phyloP scores from a whole-genome alignment of 2,797 vertebrate genomes.

The Morus bassanus region DNA sequence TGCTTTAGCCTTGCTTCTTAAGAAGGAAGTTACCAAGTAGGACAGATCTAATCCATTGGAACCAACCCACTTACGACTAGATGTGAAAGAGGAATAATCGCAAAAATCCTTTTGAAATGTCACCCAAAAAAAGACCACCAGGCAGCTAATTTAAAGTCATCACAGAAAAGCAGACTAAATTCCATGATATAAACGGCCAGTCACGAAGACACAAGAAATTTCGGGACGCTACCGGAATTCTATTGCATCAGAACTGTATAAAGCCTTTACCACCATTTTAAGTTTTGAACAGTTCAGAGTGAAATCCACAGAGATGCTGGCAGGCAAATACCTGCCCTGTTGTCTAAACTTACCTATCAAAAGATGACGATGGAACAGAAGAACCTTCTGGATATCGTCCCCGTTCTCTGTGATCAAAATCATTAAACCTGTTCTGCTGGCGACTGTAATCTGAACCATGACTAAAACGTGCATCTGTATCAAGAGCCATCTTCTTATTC shows the following conservation, averaged over 20 bases:
- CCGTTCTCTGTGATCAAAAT: conserved; percentile 88
- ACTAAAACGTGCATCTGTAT: conserved; percentile 85
- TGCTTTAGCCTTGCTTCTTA: background rate
- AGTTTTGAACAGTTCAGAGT: background rate
- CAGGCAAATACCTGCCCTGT: background rate
- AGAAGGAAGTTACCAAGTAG: background rate
- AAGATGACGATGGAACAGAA: conserved; percentile 81
- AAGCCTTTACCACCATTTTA: background rate
- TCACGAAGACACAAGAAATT: background rate
- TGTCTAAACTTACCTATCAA: conserved; percentile 83
- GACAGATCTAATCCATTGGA: background rate
- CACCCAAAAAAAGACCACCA: background rate
- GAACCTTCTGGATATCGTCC: conserved; percentile 85
- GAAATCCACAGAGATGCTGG: background rate
- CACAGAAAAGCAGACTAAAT: background rate
- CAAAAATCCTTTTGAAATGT: background rate
- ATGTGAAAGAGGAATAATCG: background rate
- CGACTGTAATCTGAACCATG: conserved; percentile 90
- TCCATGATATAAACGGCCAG: background rate
- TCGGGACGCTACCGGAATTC: background rate
- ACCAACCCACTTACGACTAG: background rate
- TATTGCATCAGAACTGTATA: background rate
- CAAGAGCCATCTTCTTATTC: conserved; percentile 90
- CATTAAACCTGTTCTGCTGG: conserved; percentile 91
- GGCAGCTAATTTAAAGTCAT: background rate